These are phyloP conservation scores for Drosophila mettleri DNA, from an alignment of 2,888 invertebrate genomes.

Conservation along the genomic window DNA sequence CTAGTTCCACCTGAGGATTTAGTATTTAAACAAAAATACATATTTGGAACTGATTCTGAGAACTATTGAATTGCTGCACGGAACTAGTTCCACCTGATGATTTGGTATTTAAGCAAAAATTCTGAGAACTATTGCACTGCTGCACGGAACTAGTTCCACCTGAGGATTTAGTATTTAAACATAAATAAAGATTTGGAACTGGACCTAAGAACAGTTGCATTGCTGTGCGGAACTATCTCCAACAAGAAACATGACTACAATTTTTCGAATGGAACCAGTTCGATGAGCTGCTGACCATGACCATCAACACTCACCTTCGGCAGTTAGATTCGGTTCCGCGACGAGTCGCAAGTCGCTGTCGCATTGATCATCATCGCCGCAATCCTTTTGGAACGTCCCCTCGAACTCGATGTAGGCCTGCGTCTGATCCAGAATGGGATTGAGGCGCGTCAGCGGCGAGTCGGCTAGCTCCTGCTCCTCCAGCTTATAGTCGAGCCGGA, in stretches of 20 bases:
- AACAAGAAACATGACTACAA: too few species aligned
- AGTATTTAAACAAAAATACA: too few species aligned
- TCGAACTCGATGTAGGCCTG: slow-evolving; percentile 92
- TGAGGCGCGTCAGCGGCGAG: slow-evolving; percentile 80
- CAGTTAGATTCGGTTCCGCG: slow-evolving; percentile 85
- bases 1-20: too few species aligned
- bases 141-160: too few species aligned
- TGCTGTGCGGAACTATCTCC: background rate
- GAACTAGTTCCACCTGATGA: background rate
- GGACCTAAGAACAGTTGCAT: background rate
- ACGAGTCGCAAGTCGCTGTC: slow-evolving; percentile 91
- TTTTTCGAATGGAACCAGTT: slow-evolving; percentile 6
- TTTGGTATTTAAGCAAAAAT: too few species aligned
- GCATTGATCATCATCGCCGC: slow-evolving; percentile 94
- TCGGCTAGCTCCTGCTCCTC: slow-evolving; percentile 89
- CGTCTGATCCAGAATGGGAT: slow-evolving; percentile 95
- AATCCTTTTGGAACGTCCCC: slow-evolving; percentile 96
- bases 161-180: too few species aligned
- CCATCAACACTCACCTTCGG: slow-evolving; percentile 78
- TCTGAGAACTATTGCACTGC: too few species aligned
- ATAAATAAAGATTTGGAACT: too few species aligned
- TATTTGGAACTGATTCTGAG: background rate
- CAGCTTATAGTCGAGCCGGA: slow-evolving; percentile 93
- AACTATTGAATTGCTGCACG: background rate
- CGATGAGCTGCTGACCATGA: background rate